Evolutionary conservation across 1,140 invertebrate species (phyloP).

Genomic region (Scaptodrosophila lebanonensis): DNA sequence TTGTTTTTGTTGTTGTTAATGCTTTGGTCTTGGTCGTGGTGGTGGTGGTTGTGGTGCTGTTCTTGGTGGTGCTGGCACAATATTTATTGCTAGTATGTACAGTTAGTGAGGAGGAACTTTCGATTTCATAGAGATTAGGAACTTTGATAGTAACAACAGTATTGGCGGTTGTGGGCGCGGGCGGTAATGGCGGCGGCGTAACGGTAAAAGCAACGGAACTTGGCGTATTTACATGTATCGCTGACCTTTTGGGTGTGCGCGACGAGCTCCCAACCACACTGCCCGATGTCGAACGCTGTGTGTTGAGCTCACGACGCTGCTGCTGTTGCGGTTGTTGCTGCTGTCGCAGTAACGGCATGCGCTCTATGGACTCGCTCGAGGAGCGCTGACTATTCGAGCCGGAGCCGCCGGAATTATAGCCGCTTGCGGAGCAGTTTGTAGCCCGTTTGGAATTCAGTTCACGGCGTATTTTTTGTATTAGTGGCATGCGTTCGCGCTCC

Average conservation of each 20-base stretch:
- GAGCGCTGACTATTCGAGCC: constrained; percentile 70
- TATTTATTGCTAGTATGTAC: constrained; percentile 71
- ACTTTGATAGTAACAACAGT: constrained; percentile 53
- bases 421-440: constrained; percentile 47
- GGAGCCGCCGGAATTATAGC: constrained; percentile 58
- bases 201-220: background rate
- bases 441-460: constrained; percentile 67
- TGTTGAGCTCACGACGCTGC: constrained; percentile 53
- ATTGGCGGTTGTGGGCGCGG: constrained; percentile 1
- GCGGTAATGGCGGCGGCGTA: background rate
- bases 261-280: background rate
- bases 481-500: constrained; percentile 43
- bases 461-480: constrained; percentile 68
- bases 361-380: constrained; percentile 68
- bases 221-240: background rate
- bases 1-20: constrained; percentile 31
- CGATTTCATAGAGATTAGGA: constrained; percentile 66
- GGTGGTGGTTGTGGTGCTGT: constrained; percentile 44
- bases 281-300: constrained; percentile 48
- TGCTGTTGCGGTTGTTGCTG: constrained; percentile 14
- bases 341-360: constrained; percentile 58
- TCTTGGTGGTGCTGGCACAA: constrained; percentile 56
- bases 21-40: constrained; percentile 4
- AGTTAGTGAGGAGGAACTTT: constrained; percentile 70
- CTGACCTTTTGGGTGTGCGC: constrained; percentile 58